Evolutionary conservation across 2,797 vertebrate genomes (phyloP).

Genomic region (Microchirus variegatus): DNA sequence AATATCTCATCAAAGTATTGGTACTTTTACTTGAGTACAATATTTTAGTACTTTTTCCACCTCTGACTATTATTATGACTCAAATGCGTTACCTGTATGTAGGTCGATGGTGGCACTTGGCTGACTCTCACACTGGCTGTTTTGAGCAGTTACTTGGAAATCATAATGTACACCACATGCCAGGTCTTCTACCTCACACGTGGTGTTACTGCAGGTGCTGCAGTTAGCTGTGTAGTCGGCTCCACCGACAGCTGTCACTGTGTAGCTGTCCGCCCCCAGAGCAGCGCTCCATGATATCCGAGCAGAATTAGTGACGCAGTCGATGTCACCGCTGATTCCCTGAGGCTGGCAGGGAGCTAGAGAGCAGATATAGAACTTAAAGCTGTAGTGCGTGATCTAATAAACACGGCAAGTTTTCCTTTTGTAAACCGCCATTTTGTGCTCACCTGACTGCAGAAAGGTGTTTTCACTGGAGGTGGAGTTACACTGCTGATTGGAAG

Average conservation of each 20-base stretch:
- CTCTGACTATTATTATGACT: too few species aligned
- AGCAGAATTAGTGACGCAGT: constrained; percentile 77
- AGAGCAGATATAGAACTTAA: constrained; percentile 9
- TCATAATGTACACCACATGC: constrained; percentile 74
- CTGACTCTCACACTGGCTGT: constrained; percentile 63
- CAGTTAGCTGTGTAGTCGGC: constrained; percentile 54
- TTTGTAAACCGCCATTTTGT: not conserved
- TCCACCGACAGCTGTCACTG: constrained; percentile 57
- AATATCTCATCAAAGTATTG: too few species aligned
- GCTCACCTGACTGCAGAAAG: constrained; percentile 66
- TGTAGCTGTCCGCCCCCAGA: constrained; percentile 60
- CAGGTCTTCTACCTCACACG: constrained; percentile 73
- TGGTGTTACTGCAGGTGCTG: constrained; percentile 59
- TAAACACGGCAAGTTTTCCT: not conserved
- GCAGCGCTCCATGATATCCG: constrained; percentile 71
- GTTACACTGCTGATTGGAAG: constrained; percentile 67
- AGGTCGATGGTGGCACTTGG: constrained; percentile 59
- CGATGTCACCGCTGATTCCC: constrained; percentile 50
- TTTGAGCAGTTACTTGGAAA: constrained; percentile 67
- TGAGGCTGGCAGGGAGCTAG: constrained; percentile 77
- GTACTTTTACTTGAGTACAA: too few species aligned
- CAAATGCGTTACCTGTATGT: constrained; percentile 64
- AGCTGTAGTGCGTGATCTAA: too few species aligned
- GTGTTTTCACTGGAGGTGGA: constrained; percentile 27
- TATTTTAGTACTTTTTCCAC: too few species aligned